Evolutionary conservation across 2,888 invertebrate species (phyloP).

Genomic region (Tubiluchus corallicola): DNA sequence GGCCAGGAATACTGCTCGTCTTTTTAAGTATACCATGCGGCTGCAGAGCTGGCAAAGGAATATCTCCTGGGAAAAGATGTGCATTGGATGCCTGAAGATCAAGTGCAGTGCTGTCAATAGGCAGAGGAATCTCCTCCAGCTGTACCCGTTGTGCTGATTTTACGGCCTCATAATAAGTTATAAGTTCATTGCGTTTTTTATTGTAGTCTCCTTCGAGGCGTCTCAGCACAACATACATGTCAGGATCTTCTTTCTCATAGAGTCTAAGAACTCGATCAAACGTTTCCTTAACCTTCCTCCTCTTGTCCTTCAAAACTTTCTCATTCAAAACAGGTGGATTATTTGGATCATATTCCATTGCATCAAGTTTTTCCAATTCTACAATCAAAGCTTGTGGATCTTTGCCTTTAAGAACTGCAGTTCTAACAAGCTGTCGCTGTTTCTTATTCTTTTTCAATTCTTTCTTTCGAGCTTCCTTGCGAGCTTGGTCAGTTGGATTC

Average conservation of each 20-base stretch:
- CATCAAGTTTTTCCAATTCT: slow-evolving; percentile 92
- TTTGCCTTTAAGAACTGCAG: slow-evolving; percentile 91
- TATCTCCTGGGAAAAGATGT: slow-evolving; percentile 30
- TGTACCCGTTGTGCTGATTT: slow-evolving; percentile 82
- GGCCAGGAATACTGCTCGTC: too few species aligned
- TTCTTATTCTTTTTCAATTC: slow-evolving; percentile 96
- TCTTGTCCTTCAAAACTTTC: slow-evolving; percentile 85
- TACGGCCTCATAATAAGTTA: slow-evolving; percentile 83
- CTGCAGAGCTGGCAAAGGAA: slow-evolving; percentile 37
- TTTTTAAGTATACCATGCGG: too few species aligned
- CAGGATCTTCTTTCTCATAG: slow-evolving; percentile 91
- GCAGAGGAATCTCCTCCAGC: slow-evolving; percentile 85
- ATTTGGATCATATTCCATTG: slow-evolving; percentile 90
- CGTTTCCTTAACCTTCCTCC: slow-evolving; percentile 84
- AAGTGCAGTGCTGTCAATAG: slow-evolving; percentile 32
- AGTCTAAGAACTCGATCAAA: slow-evolving; percentile 79
- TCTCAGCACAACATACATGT: slow-evolving; percentile 78
- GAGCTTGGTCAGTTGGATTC: slow-evolving; percentile 98
- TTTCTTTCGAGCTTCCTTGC: slow-evolving; percentile 91
- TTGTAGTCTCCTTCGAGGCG: slow-evolving; percentile 85
- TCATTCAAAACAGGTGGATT: slow-evolving; percentile 88
- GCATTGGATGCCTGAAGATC: slow-evolving; percentile 16
- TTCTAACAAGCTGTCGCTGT: slow-evolving; percentile 83
- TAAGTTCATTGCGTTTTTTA: slow-evolving; percentile 60
- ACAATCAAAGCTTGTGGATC: slow-evolving; percentile 85